Evolutionary conservation across 2,888 invertebrate species (phyloP).

Genomic region (Hydroisotoma schaefferi): DNA sequence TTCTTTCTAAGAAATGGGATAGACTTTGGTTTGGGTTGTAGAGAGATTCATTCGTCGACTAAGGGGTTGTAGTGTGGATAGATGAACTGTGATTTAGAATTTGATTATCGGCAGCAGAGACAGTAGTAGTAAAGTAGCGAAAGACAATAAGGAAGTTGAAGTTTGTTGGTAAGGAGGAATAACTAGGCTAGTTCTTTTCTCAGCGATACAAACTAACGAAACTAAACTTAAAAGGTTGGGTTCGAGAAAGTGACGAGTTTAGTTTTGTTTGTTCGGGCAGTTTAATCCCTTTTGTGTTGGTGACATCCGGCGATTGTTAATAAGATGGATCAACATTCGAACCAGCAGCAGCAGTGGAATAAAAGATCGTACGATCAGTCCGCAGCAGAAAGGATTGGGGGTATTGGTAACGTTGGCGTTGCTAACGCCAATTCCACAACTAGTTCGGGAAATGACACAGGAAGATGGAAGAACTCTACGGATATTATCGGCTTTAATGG

Average conservation of each 20-base stretch:
- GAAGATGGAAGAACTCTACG: slow-evolving; percentile 37
- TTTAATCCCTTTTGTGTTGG: not conserved
- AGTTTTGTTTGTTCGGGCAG: not conserved
- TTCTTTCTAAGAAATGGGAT: too few relatives aligned
- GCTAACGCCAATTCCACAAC: slow-evolving; percentile 4
- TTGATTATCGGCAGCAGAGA: too few relatives aligned
- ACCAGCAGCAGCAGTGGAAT: slow-evolving; percentile 5
- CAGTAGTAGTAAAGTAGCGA: too few relatives aligned
- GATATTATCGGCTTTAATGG: slow-evolving; percentile 30
- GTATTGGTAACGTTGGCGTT: slow-evolving; percentile 10
- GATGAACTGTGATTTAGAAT: not conserved
- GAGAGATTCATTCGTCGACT: too few relatives aligned
- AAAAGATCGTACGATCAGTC: not conserved
- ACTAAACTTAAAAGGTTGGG: not conserved
- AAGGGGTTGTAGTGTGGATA: not conserved
- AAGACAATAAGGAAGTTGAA: not conserved
- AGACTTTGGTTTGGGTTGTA: too few relatives aligned
- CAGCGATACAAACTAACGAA: not conserved
- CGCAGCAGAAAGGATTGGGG: too few relatives aligned
- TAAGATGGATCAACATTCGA: slow-evolving; percentile 32
- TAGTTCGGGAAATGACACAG: not conserved
- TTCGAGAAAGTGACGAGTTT: not conserved
- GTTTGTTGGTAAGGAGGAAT: not conserved
- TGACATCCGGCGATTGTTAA: slow-evolving; percentile 10
- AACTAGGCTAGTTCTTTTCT: not conserved